These are phyloP conservation scores for Megaustenia siamemsis DNA, from an alignment of 2,888 invertebrate genomes.

Conservation along the genomic window DNA sequence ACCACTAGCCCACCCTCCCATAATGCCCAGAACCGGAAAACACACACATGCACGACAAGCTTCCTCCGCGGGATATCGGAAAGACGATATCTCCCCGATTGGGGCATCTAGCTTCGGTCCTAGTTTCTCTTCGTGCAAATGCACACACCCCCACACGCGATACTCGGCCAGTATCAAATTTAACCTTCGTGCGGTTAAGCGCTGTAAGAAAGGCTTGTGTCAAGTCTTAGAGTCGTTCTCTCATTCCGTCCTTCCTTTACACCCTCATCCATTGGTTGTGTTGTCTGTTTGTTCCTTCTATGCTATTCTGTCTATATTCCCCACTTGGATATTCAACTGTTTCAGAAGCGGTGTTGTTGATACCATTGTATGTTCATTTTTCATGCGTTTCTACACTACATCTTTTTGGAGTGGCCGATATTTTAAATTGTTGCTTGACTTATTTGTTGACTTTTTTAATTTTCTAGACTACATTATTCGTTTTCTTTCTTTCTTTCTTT, in stretches of 20 bases:
- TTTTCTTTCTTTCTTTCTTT: not conserved
- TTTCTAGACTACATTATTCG: not conserved
- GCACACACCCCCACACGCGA: not conserved
- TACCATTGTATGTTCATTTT: too few relatives aligned
- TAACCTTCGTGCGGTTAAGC: not conserved
- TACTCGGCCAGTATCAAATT: not conserved
- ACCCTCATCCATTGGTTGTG: too few relatives aligned
- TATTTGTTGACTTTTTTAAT: not conserved
- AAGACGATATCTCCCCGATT: slow-evolving; percentile 20
- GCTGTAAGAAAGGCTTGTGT: not conserved
- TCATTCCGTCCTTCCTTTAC: too few relatives aligned
- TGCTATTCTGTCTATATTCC: too few relatives aligned
- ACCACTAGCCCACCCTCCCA: not conserved
- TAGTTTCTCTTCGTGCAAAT: not conserved
- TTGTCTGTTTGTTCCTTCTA: not conserved
- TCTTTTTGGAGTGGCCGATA: too few relatives aligned
- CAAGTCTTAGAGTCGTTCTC: too few relatives aligned
- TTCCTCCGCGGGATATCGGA: slow-evolving; percentile 23
- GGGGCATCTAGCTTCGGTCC: not conserved
- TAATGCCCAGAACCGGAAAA: not conserved
- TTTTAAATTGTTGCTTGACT: not conserved
- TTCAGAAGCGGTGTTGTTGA: too few relatives aligned
- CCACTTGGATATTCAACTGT: too few relatives aligned
- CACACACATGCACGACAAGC: slow-evolving; percentile 5
- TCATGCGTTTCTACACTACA: too few relatives aligned